Percentiles rank a stretch among this genome's conserved stretches.
phyloP scores from a whole-genome alignment of 2,797 vertebrate species.

The Allobates femoralis region DNA sequence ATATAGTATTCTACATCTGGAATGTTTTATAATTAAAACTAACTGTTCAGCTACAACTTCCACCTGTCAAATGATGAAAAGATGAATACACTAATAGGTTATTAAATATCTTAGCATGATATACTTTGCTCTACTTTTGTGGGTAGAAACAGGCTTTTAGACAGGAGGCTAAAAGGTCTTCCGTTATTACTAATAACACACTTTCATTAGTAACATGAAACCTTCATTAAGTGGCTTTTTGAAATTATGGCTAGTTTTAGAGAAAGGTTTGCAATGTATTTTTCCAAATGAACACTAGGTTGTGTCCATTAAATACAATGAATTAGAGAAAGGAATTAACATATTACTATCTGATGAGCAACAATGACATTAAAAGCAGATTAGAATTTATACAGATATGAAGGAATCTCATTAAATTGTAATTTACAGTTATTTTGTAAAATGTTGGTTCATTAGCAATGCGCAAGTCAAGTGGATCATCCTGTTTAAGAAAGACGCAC shows the following conservation, averaged over 20 bases:
- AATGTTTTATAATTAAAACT: constrained; percentile 99
- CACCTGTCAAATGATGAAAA: constrained; percentile 99
- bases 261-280: constrained; percentile 25
- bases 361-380: neutral
- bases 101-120: constrained; percentile 83
- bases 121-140: constrained; percentile 74
- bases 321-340: neutral
- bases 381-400: neutral
- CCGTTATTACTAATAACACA: constrained; percentile 76
- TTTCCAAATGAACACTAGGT: constrained; percentile 28
- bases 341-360: neutral
- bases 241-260: neutral
- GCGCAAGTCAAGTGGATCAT: too few species aligned
- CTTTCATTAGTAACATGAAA: constrained; percentile 75
- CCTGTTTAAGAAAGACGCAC: neutral
- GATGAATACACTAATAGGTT: constrained; percentile 98
- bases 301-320: constrained; percentile 1
- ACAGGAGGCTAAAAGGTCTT: constrained; percentile 78
- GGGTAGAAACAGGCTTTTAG: constrained; percentile 77
- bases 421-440: too few species aligned
- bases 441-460: too few species aligned
- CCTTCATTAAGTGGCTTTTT: constrained; percentile 28
- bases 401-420: neutral
- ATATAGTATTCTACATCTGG: constrained; percentile 95
- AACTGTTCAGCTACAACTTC: constrained; percentile 98